Percentiles rank a stretch among this genome's conserved stretches.
Conservation (phyloP, 2,797 vertebrate species). For the Nannoperca obscura region DNA sequence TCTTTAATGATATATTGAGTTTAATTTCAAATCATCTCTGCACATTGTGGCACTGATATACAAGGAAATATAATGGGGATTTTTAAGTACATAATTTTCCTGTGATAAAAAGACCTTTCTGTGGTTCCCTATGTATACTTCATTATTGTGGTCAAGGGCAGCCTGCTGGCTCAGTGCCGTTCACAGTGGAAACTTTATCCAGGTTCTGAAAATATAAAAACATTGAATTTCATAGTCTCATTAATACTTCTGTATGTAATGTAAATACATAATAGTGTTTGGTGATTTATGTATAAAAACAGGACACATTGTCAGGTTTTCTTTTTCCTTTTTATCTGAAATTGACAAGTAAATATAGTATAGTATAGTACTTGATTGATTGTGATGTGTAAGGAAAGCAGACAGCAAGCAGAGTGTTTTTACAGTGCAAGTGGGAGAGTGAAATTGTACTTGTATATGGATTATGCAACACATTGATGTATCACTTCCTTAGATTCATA, state of each 20-base stretch:
- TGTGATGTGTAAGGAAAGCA: conserved; percentile 7
- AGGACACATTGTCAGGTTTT: not conserved
- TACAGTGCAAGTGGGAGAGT: conserved; percentile 6
- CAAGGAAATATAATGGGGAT: conserved; percentile 13
- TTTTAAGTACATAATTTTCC: conserved; percentile 11
- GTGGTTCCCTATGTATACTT: conserved; percentile 35
- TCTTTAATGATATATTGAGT: conserved; percentile 25
- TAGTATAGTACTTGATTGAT: not conserved
- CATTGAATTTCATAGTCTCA: conserved; percentile 7
- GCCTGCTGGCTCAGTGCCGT: conserved; percentile 68
- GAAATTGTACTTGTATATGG: conserved; percentile 21
- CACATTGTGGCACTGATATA: conserved; percentile 12
- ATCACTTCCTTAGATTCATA: conserved; percentile 41
- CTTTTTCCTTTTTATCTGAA: not conserved
- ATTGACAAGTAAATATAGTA: conserved; percentile 9
- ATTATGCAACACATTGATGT: conserved; percentile 46
- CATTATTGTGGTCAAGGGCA: conserved; percentile 41
- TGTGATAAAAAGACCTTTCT: conserved; percentile 16
- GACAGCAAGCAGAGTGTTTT: conserved; percentile 27
- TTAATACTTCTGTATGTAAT: conserved; percentile 42
- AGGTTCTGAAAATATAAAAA: conserved; percentile 26
- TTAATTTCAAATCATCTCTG: conserved; percentile 12
- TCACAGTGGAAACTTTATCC: conserved; percentile 36
- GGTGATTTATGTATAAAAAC: conserved; percentile 24
- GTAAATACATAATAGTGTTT: conserved; percentile 30